These are phyloP conservation scores for Acrocephalus kingi DNA, from an alignment of 2,113 vertebrate genomes.

Conservation along the genomic window DNA sequence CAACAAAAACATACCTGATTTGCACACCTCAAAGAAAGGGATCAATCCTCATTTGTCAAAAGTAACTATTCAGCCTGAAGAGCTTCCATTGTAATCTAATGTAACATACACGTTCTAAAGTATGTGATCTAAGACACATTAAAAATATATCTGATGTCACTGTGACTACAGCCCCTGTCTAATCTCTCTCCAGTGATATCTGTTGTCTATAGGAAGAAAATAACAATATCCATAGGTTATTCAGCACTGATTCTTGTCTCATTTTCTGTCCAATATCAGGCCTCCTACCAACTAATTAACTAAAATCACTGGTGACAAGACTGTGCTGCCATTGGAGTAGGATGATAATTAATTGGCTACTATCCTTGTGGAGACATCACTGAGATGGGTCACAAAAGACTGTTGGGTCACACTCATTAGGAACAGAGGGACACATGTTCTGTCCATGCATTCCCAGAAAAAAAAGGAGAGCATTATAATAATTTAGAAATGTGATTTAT, in stretches of 20 bases:
- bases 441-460: not conserved
- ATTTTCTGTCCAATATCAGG: not conserved
- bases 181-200: not conserved
- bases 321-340: not conserved
- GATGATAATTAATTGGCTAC: not conserved
- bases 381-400: not conserved
- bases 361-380: not conserved
- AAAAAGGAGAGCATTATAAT: not conserved
- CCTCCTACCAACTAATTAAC: not conserved
- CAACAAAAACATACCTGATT: not conserved
- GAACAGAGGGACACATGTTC: not conserved
- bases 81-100: not conserved
- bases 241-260: not conserved
- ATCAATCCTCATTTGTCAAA: not conserved
- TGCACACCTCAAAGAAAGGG: not conserved
- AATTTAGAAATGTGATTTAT: not conserved
- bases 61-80: not conserved
- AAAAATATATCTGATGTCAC: not conserved
- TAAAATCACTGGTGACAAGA: not conserved
- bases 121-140: not conserved
- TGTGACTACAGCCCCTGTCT: not conserved
- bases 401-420: not conserved
- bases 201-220: not conserved
- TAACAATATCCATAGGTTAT: not conserved
- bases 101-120: not conserved